Percentiles rank a stretch among this genome's conserved stretches.
Evolutionary conservation across 2,113 vertebrate genomes (phyloP).

Genomic region (Acanthochromis polyacanthus): DNA sequence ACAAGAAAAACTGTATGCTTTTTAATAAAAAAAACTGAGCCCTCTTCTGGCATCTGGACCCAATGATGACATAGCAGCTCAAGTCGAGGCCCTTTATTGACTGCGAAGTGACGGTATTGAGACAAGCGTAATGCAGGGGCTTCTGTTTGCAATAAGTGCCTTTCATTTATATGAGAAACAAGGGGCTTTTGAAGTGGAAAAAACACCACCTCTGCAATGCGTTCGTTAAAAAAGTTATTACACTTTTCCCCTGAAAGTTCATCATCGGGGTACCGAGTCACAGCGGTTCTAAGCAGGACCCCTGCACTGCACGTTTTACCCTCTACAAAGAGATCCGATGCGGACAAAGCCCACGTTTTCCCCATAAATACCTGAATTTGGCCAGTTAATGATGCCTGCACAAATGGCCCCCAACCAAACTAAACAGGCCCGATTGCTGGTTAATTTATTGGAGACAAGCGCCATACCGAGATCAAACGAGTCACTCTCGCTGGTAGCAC

Average conservation of each 20-base stretch:
- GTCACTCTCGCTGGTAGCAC: slow-evolving; percentile 75
- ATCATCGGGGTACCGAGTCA: slow-evolving; percentile 69
- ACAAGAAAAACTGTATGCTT: not conserved
- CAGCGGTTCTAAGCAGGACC: slow-evolving; percentile 67
- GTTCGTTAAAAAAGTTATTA: slow-evolving; percentile 79
- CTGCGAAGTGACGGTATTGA: slow-evolving; percentile 62
- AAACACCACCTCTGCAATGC: slow-evolving; percentile 65
- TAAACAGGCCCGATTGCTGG: slow-evolving; percentile 77
- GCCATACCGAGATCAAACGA: slow-evolving; percentile 81
- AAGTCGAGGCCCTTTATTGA: slow-evolving; percentile 42
- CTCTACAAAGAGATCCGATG: slow-evolving; percentile 75
- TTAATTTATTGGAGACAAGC: slow-evolving; percentile 83
- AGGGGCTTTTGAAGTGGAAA: slow-evolving; percentile 76
- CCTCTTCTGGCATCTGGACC: slow-evolving; percentile 54
- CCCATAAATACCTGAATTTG: slow-evolving; percentile 80
- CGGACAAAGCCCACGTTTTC: slow-evolving; percentile 71
- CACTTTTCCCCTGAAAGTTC: slow-evolving; percentile 73
- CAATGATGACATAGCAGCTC: slow-evolving; percentile 54
- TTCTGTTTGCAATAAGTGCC: slow-evolving; percentile 79
- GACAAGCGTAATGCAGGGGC: slow-evolving; percentile 48
- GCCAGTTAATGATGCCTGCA: slow-evolving; percentile 81
- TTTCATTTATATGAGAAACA: slow-evolving; percentile 68
- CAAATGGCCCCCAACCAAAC: slow-evolving; percentile 78
- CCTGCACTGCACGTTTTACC: slow-evolving; percentile 67
- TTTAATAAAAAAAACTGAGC: slow-evolving; percentile 30